Conservation (phyloP, 2,888 invertebrate genomes). For the Anarsia innoxiella region DNA sequence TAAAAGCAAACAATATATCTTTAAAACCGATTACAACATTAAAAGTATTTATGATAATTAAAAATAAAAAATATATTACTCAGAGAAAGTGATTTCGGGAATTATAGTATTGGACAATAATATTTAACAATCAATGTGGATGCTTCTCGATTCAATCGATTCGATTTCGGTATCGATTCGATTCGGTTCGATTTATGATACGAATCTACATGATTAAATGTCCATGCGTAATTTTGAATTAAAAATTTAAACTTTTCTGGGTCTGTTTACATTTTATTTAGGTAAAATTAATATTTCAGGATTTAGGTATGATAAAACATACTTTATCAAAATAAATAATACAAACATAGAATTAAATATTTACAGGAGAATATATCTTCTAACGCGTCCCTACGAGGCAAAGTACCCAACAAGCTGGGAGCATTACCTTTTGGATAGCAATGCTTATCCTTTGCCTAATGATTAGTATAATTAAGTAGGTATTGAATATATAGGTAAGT, state of each 20-base stretch:
- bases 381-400: too few species aligned
- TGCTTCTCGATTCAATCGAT: slow-evolving; percentile 30
- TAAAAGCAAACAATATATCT: slow-evolving; percentile 14
- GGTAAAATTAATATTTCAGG: background rate
- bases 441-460: too few species aligned
- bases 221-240: slow-evolving; percentile 9
- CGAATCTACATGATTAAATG: slow-evolving; percentile 26
- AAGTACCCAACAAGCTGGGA: too few species aligned
- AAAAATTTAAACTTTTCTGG: too few species aligned
- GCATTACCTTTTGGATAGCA: too few species aligned
- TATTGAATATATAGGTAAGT: too few species aligned
- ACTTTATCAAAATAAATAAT: too few species aligned
- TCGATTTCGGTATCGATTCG: slow-evolving; percentile 48
- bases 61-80: slow-evolving; percentile 22
- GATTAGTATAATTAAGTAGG: too few species aligned
- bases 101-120: slow-evolving; percentile 33
- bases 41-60: slow-evolving; percentile 30
- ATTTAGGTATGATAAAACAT: too few species aligned
- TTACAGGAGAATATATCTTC: too few species aligned
- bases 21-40: slow-evolving; percentile 13
- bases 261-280: too few species aligned
- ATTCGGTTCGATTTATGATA: slow-evolving; percentile 48
- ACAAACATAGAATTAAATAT: too few species aligned
- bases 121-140: slow-evolving; percentile 30
- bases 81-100: slow-evolving; percentile 25